These are phyloP conservation scores for Mormyrops attenuatus DNA, from an alignment of 2,797 vertebrate species.

Conservation along the genomic window DNA sequence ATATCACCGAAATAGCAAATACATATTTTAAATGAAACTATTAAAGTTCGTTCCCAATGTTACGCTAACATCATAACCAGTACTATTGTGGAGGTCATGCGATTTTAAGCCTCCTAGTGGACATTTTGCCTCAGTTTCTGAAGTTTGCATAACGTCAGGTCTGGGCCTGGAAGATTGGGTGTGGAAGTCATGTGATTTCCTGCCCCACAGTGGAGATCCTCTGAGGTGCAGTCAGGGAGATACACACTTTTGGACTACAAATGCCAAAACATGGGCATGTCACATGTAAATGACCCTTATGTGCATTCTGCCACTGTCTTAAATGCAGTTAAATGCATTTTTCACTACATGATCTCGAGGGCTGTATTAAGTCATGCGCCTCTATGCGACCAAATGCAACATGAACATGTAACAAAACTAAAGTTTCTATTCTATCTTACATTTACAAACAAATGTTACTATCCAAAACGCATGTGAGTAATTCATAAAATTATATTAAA, in stretches of 20 bases:
- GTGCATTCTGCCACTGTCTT: too few relatives aligned
- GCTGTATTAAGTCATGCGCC: neutral
- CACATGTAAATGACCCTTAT: neutral
- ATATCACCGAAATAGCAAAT: neutral
- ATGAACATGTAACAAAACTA: neutral
- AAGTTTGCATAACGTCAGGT: neutral
- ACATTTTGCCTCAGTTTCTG: too few relatives aligned
- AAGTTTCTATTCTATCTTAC: neutral
- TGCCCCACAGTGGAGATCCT: neutral
- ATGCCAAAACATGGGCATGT: neutral
- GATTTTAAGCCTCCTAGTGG: too few relatives aligned
- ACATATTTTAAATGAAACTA: neutral
- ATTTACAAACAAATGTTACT: neutral
- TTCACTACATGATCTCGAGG: neutral
- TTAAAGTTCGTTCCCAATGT: neutral
- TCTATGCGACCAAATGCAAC: neutral
- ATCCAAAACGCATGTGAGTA: neutral
- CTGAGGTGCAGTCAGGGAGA: too few relatives aligned
- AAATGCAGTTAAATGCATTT: neutral
- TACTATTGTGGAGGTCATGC: neutral
- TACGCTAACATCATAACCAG: neutral
- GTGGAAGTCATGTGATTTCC: neutral
- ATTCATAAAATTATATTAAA: neutral
- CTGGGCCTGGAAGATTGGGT: neutral
- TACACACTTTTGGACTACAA: neutral